A percentile compares a stretch with the other conserved stretches of the same genome.
These are phyloP conservation scores for Bombus balteatus DNA, from an alignment of 1,140 invertebrate species.

Conservation along the genomic window DNA sequence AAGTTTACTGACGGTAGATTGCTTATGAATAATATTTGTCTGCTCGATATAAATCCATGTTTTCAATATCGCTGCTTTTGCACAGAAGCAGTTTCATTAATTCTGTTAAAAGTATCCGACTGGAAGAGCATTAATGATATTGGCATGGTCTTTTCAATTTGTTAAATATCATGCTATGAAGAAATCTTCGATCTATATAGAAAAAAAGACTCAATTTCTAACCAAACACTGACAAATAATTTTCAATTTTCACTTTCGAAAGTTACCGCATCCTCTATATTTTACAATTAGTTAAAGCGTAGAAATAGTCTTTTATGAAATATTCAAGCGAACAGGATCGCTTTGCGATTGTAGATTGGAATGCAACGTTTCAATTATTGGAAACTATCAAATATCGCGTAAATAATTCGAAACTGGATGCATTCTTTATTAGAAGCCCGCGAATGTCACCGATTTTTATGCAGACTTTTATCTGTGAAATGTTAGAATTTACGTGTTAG, in stretches of 20 bases:
- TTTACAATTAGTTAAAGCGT: too few species aligned
- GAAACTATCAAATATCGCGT: neutral
- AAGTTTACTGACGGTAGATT: neutral
- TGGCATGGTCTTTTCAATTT: neutral
- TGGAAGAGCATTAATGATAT: neutral
- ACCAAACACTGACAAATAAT: neutral
- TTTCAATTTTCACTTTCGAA: neutral
- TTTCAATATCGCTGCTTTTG: neutral
- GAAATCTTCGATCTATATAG: too few species aligned
- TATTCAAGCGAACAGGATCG: neutral
- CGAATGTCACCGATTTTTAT: neutral
- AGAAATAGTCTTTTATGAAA: neutral
- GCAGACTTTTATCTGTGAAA: neutral
- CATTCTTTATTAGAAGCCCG: too few species aligned
- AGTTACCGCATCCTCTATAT: neutral
- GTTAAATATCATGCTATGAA: neutral
- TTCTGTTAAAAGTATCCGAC: neutral
- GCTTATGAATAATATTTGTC: conserved; percentile 15
- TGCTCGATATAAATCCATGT: neutral
- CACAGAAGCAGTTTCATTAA: neutral
- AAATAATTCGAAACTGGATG: neutral
- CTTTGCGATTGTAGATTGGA: too few species aligned
- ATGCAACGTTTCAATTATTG: neutral
- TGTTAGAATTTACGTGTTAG: neutral
- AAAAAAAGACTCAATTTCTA: neutral